Evolutionary conservation across 2,797 vertebrate species (phyloP).

Genomic region (Melanotaenia parkinsoni): DNA sequence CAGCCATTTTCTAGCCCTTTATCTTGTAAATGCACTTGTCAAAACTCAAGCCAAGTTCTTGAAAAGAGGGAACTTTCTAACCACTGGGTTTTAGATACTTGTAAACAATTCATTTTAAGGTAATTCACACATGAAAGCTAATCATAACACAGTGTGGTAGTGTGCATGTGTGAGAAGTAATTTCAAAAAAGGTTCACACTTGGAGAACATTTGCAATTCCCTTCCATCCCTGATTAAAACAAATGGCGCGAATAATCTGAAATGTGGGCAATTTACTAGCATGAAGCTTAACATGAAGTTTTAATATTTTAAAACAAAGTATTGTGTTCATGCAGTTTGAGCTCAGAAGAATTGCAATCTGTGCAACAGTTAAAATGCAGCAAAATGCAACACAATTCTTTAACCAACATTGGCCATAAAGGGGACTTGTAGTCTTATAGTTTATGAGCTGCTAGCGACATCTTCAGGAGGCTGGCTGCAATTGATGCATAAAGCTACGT

Average conservation of each 20-base stretch:
- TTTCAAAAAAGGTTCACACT: slow-evolving; percentile 52
- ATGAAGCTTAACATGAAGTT: slow-evolving; percentile 46
- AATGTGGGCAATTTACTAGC: slow-evolving; percentile 48
- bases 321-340: slow-evolving; percentile 56
- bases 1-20: slow-evolving; percentile 40
- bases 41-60: background rate
- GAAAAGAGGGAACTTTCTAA: background rate
- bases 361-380: slow-evolving; percentile 17
- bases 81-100: slow-evolving; percentile 16
- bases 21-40: slow-evolving; percentile 22
- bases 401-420: slow-evolving; percentile 10
- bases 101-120: slow-evolving; percentile 23
- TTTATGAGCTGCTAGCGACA: slow-evolving; percentile 51
- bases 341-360: slow-evolving; percentile 56
- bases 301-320: slow-evolving; percentile 53
- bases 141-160: slow-evolving; percentile 1
- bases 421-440: background rate
- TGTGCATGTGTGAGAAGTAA: slow-evolving; percentile 21
- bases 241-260: slow-evolving; percentile 75
- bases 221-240: slow-evolving; percentile 69
- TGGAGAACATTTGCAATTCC: slow-evolving; percentile 63
- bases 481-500: slow-evolving; percentile 47
- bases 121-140: slow-evolving; percentile 27
- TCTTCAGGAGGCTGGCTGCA: slow-evolving; percentile 44
- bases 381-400: background rate